A percentile compares a stretch with the other conserved stretches of the same genome.
phyloP scores from a whole-genome alignment of 2,797 vertebrate genomes.

The Pseudochromis fuscus region DNA sequence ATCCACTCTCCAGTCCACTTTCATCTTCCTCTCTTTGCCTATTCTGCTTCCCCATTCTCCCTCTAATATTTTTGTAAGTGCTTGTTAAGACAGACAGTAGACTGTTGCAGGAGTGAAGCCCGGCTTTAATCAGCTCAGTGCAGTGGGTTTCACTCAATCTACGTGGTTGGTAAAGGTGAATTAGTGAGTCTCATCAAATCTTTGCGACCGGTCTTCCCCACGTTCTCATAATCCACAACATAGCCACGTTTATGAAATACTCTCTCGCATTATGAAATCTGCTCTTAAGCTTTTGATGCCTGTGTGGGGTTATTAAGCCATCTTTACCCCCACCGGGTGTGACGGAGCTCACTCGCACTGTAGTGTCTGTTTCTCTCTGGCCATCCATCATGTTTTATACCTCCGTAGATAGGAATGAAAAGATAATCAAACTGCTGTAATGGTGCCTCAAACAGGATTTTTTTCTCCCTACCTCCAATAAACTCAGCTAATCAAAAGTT shows the following conservation, averaged over 20 bases:
- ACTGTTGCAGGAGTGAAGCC: conserved; percentile 1
- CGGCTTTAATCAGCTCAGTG: conserved; percentile 4
- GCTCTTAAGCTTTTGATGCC: conserved; percentile 56
- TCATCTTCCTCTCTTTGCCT: conserved; percentile 10
- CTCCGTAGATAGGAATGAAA: conserved; percentile 83
- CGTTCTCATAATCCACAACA: conserved; percentile 49
- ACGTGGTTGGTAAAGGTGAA: conserved; percentile 17
- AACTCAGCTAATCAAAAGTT: conserved; percentile 86
- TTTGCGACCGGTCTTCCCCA: conserved; percentile 40
- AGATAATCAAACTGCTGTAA: conserved; percentile 81
- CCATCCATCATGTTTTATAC: conserved; percentile 80
- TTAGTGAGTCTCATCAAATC: conserved; percentile 39
- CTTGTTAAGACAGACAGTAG: conserved; percentile 21
- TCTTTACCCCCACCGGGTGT: conserved; percentile 52
- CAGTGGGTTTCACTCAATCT: conserved; percentile 17
- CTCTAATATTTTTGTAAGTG: conserved; percentile 2
- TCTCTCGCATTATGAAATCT: conserved; percentile 62
- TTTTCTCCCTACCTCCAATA: conserved; percentile 67
- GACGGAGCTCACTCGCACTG: conserved; percentile 44
- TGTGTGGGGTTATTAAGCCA: conserved; percentile 66
- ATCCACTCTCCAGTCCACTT: conserved; percentile 2
- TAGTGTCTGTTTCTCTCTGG: conserved; percentile 51
- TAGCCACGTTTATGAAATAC: conserved; percentile 41
- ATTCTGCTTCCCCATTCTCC: background rate
- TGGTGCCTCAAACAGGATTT: conserved; percentile 69